Conservation (phyloP, 2,797 vertebrate species). For the Cephalopachus bancanus region DNA sequence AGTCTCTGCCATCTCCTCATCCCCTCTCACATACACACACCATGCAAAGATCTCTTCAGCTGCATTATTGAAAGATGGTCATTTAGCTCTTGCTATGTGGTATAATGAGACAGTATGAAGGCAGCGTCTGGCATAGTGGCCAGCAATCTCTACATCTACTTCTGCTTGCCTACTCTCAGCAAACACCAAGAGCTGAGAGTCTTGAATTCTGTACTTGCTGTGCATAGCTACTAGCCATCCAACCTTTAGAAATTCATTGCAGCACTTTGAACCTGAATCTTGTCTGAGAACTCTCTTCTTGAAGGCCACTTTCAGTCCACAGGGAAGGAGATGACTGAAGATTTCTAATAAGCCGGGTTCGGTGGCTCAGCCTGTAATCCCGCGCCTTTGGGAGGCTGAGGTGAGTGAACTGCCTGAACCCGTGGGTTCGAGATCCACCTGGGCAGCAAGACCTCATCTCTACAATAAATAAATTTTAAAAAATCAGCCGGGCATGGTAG, state of each 20-base stretch:
- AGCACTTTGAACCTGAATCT: conserved; percentile 14
- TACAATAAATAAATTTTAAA: too few species aligned
- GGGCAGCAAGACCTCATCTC: too few species aligned
- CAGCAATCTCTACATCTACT: not conserved
- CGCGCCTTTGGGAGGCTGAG: too few species aligned
- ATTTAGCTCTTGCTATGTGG: not conserved
- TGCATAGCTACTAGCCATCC: not conserved
- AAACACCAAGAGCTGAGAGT: not conserved
- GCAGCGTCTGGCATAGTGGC: not conserved
- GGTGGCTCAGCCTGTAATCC: too few species aligned
- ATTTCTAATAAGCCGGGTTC: not conserved
- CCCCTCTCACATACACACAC: not conserved
- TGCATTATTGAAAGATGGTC: not conserved
- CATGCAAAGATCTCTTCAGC: not conserved
- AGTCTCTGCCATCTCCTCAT: not conserved
- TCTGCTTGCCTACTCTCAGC: not conserved
- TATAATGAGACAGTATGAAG: not conserved
- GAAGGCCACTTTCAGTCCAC: not conserved
- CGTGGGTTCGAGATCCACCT: too few species aligned
- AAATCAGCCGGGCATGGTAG: too few species aligned
- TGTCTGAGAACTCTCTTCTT: not conserved
- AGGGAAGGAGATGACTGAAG: not conserved
- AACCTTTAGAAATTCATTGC: conserved; percentile 60
- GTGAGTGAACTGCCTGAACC: too few species aligned
- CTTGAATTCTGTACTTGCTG: not conserved